Base-by-base conservation (phyloP, 1,140 invertebrate genomes). In the Batillaria attramentaria region DNA sequence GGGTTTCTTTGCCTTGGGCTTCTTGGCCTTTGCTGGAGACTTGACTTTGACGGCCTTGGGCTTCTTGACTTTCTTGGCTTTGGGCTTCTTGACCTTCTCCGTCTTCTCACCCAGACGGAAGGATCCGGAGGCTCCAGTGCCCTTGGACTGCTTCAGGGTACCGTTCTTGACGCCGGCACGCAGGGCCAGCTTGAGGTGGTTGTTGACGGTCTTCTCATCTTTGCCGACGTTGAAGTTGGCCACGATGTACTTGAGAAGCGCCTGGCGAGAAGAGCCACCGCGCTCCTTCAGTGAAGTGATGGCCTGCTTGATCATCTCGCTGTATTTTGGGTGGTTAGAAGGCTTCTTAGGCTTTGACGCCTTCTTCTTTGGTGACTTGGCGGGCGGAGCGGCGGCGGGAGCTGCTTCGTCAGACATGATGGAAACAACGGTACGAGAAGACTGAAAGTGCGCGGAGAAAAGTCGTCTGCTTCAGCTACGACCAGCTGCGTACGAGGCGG, bases 231-330 rank as follows among this genome's bases (percentile, higher is more conserved):
- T 89, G 85, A 85, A 90, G 84, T 87, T 86, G 18, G 83, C 78
- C 24, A 82, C 35, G 70, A 90, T 90, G 83, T 90, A 91, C 72
- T 89, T 91, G 4, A 90, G 78, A 60, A 90, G 84, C 28, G 89
- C 89, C 43, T 87, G 85, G 39, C 88, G 80, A 8, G 84, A 87
- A 16, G 89, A 89, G 65, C 87, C 86, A 42, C 80, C 80, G 35
- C 85, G 78, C 72, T 88, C 87, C 68, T 84, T 86, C 80, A 83
- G 68, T 18, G 60, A 35, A 18, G 62, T 75, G 0, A 85, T 77
- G 18, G 80, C 83, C 43, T 76, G 77, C 37, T 76, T 76, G 62
- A 85, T 82, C 84, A 85, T 85, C 24, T 85, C 80, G 39, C 70
- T 77, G 79, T 86, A 86, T 72, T 84, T 86, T 1, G 84, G 84